Evolutionary conservation across 2,888 invertebrate species (phyloP).

Genomic region (Cerceris ruficornis): DNA sequence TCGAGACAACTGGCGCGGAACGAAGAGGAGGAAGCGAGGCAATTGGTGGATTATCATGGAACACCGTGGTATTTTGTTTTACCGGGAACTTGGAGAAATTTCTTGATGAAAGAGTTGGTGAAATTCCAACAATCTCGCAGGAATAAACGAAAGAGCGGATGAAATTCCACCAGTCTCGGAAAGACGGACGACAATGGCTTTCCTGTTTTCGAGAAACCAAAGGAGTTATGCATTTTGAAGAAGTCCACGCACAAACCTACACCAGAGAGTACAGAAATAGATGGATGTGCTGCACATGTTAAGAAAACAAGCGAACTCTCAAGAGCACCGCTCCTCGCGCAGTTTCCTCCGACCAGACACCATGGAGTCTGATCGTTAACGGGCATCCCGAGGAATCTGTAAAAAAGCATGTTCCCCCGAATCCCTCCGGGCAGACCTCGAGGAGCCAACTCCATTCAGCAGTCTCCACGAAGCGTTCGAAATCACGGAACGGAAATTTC

Average conservation of each 20-base stretch:
- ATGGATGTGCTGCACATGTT: neutral
- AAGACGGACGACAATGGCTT: neutral
- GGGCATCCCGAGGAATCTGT: too few relatives aligned
- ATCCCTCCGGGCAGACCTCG: too few relatives aligned
- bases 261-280: constrained; percentile 26
- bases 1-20: neutral
- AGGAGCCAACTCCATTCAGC: too few relatives aligned
- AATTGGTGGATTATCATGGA: neutral
- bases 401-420: too few relatives aligned
- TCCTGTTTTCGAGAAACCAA: neutral
- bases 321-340: neutral
- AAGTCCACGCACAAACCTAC: neutral
- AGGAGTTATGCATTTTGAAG: neutral
- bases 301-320: neutral
- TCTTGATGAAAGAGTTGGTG: too few relatives aligned
- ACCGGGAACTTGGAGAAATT: too few relatives aligned
- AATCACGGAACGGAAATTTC: too few relatives aligned
- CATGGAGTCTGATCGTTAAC: too few relatives aligned
- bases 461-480: too few relatives aligned
- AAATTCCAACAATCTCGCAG: too few relatives aligned
- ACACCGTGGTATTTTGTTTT: neutral
- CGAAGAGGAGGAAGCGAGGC: neutral
- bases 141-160: neutral
- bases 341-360: neutral
- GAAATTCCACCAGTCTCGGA: neutral